Evolutionary conservation across 2,888 invertebrate genomes (phyloP), one percentile per base, ranked within the genome.

Genomic region (Chromoteleia sp.): DNA sequence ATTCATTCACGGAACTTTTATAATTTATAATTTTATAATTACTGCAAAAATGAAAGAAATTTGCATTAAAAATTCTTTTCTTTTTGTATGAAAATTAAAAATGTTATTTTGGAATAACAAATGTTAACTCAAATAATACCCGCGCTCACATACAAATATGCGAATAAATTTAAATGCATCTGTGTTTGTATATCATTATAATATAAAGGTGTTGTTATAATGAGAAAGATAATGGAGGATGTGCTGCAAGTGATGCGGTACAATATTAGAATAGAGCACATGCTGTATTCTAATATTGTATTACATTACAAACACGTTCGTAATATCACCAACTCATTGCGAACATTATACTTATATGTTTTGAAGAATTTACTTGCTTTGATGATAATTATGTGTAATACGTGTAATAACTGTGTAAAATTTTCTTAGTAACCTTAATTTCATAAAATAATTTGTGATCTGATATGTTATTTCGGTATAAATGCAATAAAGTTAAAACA

Each of bases 221-320:
- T 71, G 71, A 71, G 71, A 71, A 71, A 71, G 71, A 59, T 71
- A 71, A 71, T 71, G 50, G 71, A 59, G 50, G 71, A 59, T 71
- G 30, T 25, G 71, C 41, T 41, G 59, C 50, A 59, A 71, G 59
- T 71, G 71, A 71, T 71, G 71, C 50, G 50, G 74, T 41, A 48
- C 54, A 43, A 73, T 74, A 74, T 74, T 65, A 65, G 65, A 74
- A 74, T 56, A 15, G 45, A 65, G 56, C 65, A 65, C 56, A 48
- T 65, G 74, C 41, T 74, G 63, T 56, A 65, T 65, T 65, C 63
- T 74, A 63, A 74, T 74, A 74, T 65, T 54, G 65, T 29, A 65
- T 63, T 65, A 63, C 39, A 56, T 65, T 65, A 48, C 39, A 56
- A 56, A 74, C 25, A 56, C 25, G 52, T 59, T 50, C 17, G 43